A percentile compares a stretch with the other conserved stretches of the same genome.
phyloP scores from a whole-genome alignment of 2,888 invertebrate genomes.

The Patella pellucida region DNA sequence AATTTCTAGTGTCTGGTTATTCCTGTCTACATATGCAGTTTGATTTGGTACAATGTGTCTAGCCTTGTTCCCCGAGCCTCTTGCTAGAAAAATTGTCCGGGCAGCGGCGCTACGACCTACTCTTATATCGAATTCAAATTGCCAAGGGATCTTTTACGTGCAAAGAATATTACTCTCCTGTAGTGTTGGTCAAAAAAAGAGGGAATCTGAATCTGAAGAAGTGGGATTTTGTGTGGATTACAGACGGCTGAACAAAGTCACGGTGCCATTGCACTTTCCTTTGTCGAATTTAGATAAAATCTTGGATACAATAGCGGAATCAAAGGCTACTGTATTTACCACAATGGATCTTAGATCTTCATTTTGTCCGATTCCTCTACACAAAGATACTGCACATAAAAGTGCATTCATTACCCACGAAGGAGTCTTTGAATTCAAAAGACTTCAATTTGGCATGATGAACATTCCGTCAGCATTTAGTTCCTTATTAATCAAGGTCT shows the following conservation, averaged over 20 bases:
- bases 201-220: too few species aligned
- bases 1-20: too few species aligned
- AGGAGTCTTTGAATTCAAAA: constrained; percentile 24
- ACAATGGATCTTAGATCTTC: constrained; percentile 30
- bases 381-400: constrained; percentile 28
- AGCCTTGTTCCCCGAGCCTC: too few species aligned
- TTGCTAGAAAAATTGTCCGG: too few species aligned
- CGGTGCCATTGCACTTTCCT: constrained; percentile 31
- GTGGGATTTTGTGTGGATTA: constrained; percentile 40
- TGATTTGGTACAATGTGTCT: too few species aligned
- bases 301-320: constrained; percentile 31
- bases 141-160: too few species aligned
- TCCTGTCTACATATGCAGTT: too few species aligned
- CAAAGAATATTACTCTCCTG: too few species aligned
- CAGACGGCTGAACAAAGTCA: constrained; percentile 32
- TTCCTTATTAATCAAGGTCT: background rate
- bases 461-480: background rate
- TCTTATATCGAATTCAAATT: too few species aligned
- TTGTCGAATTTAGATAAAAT: constrained; percentile 35
- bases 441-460: background rate
- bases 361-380: constrained; percentile 34
- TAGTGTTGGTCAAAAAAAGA: too few species aligned
- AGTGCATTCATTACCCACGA: constrained; percentile 38
- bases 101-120: too few species aligned
- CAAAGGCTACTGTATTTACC: constrained; percentile 26